Conservation (phyloP, 2,113 vertebrate species). For the Dasyprocta punctata region DNA sequence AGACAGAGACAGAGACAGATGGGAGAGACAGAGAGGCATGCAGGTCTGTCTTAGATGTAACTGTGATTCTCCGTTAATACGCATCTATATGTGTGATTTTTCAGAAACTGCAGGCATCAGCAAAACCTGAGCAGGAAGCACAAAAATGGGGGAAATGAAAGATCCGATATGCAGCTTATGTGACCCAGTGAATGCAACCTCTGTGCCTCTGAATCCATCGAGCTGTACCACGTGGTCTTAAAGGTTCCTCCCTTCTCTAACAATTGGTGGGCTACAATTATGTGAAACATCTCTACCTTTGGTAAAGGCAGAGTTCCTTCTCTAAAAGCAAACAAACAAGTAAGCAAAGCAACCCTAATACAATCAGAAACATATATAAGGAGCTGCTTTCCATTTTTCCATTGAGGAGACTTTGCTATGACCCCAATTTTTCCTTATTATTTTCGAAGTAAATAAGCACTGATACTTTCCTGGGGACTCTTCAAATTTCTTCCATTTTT, state of each 20-base stretch:
- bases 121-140: background rate
- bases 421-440: background rate
- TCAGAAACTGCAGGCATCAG: background rate
- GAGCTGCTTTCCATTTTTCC: background rate
- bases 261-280: background rate
- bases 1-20: too few relatives aligned
- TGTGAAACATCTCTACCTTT: background rate
- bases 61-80: background rate
- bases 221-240: background rate
- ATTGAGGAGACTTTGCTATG: background rate
- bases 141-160: background rate
- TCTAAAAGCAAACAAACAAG: background rate
- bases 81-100: background rate
- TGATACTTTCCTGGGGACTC: background rate
- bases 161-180: background rate
- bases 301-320: background rate
- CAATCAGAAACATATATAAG: background rate
- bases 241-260: background rate
- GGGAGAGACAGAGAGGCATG: background rate
- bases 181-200: background rate
- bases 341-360: background rate
- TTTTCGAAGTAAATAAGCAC: conserved; percentile 9
- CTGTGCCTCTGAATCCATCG: background rate
- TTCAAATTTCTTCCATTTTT: background rate
- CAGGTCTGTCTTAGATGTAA: background rate